These are phyloP conservation scores for Drosophila bocki DNA, from an alignment of 1,140 invertebrate genomes.

Conservation along the genomic window DNA sequence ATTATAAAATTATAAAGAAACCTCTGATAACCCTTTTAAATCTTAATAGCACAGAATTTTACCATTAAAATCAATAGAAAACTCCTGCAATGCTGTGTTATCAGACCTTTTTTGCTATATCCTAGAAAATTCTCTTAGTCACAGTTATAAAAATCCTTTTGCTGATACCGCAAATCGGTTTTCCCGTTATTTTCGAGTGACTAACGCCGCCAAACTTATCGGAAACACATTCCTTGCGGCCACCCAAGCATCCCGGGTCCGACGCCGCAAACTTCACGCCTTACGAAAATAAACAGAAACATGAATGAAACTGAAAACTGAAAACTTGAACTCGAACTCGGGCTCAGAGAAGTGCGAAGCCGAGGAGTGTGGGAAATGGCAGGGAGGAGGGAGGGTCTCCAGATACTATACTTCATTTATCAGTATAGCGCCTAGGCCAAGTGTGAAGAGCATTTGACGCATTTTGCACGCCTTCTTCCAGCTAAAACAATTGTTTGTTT, in stretches of 20 bases:
- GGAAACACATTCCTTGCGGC: slow-evolving; percentile 58
- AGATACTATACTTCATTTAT: slow-evolving; percentile 17
- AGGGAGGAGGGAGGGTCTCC: neutral
- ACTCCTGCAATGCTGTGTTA: too few species aligned
- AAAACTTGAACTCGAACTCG: slow-evolving; percentile 35
- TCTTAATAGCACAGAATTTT: too few species aligned
- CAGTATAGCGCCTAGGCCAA: slow-evolving; percentile 57
- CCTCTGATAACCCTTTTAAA: too few species aligned
- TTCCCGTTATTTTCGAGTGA: slow-evolving; percentile 49
- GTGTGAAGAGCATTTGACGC: slow-evolving; percentile 64
- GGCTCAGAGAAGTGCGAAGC: neutral
- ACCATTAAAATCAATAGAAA: neutral
- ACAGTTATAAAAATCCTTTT: neutral
- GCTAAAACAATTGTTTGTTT: slow-evolving; percentile 78
- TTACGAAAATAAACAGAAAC: slow-evolving; percentile 71
- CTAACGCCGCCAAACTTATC: slow-evolving; percentile 53
- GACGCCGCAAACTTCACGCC: slow-evolving; percentile 56
- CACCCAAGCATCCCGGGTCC: slow-evolving; percentile 64
- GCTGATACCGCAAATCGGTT: slow-evolving; percentile 15
- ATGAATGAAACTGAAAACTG: slow-evolving; percentile 59
- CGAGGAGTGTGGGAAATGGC: slow-evolving; percentile 4
- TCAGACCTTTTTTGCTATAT: neutral
- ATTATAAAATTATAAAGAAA: too few species aligned
- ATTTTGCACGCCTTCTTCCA: slow-evolving; percentile 77
- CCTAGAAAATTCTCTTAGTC: neutral